Conservation (phyloP, 2,888 invertebrate species). For the Agrotis clavis region DNA sequence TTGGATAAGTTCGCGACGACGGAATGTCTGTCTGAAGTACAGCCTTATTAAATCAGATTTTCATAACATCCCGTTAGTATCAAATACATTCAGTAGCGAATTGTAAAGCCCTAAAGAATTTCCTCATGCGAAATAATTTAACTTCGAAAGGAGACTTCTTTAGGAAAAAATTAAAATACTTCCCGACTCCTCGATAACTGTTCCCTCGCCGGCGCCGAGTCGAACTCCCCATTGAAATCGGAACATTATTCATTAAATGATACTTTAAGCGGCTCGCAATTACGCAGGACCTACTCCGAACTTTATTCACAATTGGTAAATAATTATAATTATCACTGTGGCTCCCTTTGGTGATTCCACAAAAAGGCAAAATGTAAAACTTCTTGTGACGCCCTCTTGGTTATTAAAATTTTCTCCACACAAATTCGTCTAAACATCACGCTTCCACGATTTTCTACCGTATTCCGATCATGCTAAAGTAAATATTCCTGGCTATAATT, state of each 20-base stretch:
- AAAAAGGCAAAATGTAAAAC: conserved; percentile 88
- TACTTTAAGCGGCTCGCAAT: conserved; percentile 87
- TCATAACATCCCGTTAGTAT: conserved; percentile 76
- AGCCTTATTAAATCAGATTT: conserved; percentile 73
- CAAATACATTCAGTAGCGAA: conserved; percentile 76
- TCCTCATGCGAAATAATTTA: conserved; percentile 86
- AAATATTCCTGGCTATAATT: conserved; percentile 70
- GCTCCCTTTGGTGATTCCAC: conserved; percentile 85
- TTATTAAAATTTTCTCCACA: conserved; percentile 87
- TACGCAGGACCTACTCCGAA: conserved; percentile 81
- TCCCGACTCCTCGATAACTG: conserved; percentile 78
- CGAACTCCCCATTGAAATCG: conserved; percentile 79
- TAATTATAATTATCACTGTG: conserved; percentile 89
- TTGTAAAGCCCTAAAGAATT: conserved; percentile 83
- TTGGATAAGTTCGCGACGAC: conserved; percentile 38
- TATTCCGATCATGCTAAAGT: conserved; percentile 72
- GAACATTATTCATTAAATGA: conserved; percentile 86
- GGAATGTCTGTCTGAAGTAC: conserved; percentile 54
- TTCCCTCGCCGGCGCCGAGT: conserved; percentile 74
- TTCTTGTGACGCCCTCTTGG: conserved; percentile 83
- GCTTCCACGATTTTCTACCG: conserved; percentile 72
- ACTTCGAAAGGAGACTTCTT: conserved; percentile 80
- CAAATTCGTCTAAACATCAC: conserved; percentile 76
- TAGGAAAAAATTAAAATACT: conserved; percentile 81
- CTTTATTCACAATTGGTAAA: conserved; percentile 89